Evolutionary conservation across 2,888 invertebrate genomes (phyloP).

Genomic region (Ptychoptera contaminata): DNA sequence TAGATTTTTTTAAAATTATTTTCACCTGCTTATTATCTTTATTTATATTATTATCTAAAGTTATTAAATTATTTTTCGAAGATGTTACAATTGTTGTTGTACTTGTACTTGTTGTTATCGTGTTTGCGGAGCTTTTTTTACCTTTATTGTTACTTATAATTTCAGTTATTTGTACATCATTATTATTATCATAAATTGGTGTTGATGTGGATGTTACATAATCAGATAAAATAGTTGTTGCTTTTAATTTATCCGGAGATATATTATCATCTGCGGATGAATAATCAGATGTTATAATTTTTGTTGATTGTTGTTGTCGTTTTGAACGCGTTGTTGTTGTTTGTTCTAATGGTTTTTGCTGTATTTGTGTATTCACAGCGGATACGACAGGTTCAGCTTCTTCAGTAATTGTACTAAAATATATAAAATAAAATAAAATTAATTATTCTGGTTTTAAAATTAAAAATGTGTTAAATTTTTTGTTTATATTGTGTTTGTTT

Average conservation of each 20-base stretch:
- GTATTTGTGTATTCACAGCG: too few relatives aligned
- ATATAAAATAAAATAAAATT: not conserved
- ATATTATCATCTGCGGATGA: too few relatives aligned
- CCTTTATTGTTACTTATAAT: not conserved
- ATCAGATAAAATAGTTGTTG: not conserved
- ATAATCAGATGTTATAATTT: not conserved
- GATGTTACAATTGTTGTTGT: not conserved
- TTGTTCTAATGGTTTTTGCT: too few relatives aligned
- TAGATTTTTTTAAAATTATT: slow-evolving; percentile 14
- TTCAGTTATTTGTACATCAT: not conserved
- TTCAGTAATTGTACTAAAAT: slow-evolving; percentile 4
- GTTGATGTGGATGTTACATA: not conserved
- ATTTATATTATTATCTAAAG: not conserved
- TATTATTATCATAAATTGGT: not conserved
- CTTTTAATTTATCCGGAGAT: not conserved
- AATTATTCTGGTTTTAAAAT: not conserved
- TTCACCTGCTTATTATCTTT: not conserved
- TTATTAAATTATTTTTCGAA: not conserved
- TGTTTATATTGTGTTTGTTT: too few relatives aligned
- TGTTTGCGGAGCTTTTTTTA: not conserved
- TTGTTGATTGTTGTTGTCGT: not conserved
- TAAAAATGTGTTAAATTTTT: too few relatives aligned
- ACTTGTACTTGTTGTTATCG: not conserved
- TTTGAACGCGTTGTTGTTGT: not conserved
- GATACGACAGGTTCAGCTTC: not conserved